These are phyloP conservation scores for Callitettix versicolor DNA, from an alignment of 1,140 invertebrate genomes.

Conservation along the genomic window DNA sequence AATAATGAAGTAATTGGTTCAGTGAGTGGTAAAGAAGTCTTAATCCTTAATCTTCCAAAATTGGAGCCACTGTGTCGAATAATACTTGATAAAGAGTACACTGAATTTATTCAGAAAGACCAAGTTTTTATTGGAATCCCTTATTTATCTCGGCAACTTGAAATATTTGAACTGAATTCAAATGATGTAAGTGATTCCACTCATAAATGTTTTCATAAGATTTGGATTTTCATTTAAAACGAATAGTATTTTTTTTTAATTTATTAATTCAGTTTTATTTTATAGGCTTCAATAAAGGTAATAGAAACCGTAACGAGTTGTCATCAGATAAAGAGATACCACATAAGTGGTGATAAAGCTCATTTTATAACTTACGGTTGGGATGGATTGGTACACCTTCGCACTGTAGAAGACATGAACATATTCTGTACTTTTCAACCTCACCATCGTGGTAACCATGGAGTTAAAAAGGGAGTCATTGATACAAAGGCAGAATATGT, in stretches of 20 bases:
- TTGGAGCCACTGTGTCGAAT: neutral
- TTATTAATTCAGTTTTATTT: no score
- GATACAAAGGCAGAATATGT: slow-evolving; percentile 4
- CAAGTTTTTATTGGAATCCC: neutral
- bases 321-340: slow-evolving; percentile 11
- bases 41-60: neutral
- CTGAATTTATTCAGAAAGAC: neutral
- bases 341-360: neutral
- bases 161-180: no score
- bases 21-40: neutral
- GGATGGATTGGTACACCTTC: slow-evolving; percentile 12
- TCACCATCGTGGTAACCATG: slow-evolving; percentile 1
- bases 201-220: no score
- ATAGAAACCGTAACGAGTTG: neutral
- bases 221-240: no score
- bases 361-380: slow-evolving; percentile 13
- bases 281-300: no score
- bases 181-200: no score
- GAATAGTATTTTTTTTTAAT: no score
- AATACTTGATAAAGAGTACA: neutral
- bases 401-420: neutral
- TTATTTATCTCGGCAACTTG: neutral
- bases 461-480: slow-evolving; percentile 3
- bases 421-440: neutral
- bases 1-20: neutral